phyloP scores from a whole-genome alignment of 1,140 invertebrate genomes.

The Zaprionus gabonicus region DNA sequence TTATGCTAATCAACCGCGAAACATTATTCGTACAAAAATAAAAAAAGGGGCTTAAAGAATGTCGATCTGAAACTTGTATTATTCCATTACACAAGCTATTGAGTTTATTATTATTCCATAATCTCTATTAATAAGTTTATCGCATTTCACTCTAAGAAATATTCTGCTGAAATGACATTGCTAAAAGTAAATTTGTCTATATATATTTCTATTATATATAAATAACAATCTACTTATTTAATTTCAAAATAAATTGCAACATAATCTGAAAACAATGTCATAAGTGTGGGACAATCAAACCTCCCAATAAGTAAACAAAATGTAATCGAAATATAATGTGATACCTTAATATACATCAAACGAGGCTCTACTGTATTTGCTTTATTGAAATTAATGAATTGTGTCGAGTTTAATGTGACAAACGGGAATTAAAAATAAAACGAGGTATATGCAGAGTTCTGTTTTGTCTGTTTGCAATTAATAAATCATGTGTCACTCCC shows the following conservation, averaged over 20 bases:
- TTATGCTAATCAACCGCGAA: slow-evolving; percentile 37
- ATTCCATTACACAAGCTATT: no score
- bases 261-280: slow-evolving; percentile 5
- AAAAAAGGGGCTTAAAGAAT: slow-evolving; percentile 4
- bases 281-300: not conserved
- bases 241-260: not conserved
- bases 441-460: slow-evolving; percentile 7
- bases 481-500: slow-evolving; percentile 21
- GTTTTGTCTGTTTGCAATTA: slow-evolving; percentile 15
- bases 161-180: not conserved
- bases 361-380: not conserved
- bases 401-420: slow-evolving; percentile 4
- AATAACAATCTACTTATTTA: not conserved
- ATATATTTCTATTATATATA: not conserved
- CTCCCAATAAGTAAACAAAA: not conserved
- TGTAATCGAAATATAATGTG: not conserved
- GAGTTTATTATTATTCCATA: not conserved
- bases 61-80: not conserved
- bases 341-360: not conserved
- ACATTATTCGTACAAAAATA: not conserved
- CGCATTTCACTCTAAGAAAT: not conserved
- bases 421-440: not conserved
- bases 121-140: slow-evolving; percentile 2
- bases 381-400: not conserved
- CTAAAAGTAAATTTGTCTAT: not conserved